phyloP scores from a whole-genome alignment of 2,797 vertebrate species.

The Garrulus glandarius region DNA sequence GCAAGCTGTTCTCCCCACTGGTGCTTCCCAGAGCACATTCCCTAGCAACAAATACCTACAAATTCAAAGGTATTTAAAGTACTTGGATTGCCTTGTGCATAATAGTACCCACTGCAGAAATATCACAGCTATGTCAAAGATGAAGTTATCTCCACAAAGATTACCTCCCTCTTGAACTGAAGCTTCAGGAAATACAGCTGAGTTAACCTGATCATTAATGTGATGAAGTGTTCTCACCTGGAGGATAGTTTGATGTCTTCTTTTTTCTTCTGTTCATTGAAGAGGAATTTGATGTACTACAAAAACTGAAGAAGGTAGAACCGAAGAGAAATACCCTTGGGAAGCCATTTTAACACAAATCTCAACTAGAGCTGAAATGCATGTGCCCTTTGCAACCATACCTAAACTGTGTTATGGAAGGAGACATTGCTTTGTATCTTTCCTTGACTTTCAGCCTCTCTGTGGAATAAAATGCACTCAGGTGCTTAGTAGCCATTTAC shows the following conservation, averaged over 20 bases:
- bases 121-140: not conserved
- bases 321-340: not conserved
- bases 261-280: not conserved
- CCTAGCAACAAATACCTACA: not conserved
- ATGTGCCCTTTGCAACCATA: slow-evolving; percentile 11
- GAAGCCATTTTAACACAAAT: not conserved
- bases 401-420: not conserved
- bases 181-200: not conserved
- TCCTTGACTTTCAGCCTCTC: not conserved
- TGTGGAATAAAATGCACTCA: not conserved
- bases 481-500: slow-evolving; percentile 13
- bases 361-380: slow-evolving; percentile 17
- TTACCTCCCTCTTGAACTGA: not conserved
- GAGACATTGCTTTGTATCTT: not conserved
- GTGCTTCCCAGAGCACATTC: not conserved
- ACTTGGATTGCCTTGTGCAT: not conserved
- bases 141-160: not conserved
- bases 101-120: not conserved
- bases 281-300: slow-evolving; percentile 8
- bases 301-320: not conserved
- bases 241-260: not conserved
- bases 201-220: not conserved
- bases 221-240: not conserved
- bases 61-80: not conserved
- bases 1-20: not conserved